Conservation (phyloP, 2,888 invertebrate species). For the Catocala nupta region DNA sequence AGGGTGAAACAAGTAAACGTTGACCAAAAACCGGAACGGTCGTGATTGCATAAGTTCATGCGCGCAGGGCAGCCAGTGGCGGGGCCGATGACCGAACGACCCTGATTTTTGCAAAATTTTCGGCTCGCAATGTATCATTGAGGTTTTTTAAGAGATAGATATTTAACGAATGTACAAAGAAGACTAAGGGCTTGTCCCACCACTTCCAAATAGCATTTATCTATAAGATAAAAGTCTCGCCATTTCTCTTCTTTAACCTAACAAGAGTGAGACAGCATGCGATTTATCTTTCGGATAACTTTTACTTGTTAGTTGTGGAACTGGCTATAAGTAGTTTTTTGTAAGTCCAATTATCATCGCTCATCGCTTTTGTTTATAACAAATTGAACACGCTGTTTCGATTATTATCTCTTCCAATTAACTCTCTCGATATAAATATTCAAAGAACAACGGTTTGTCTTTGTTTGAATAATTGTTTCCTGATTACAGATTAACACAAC, state of each 20-base stretch:
- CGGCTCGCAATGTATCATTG: constrained; percentile 7
- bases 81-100: constrained; percentile 71
- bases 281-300: too few relatives aligned
- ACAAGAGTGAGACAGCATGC: too few relatives aligned
- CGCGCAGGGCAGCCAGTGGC: constrained; percentile 63
- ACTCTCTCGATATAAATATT: constrained; percentile 3
- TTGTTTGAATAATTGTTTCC: constrained; percentile 10
- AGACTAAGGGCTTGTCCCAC: too few relatives aligned
- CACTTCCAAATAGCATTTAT: too few relatives aligned
- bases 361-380: background rate
- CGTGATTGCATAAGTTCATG: constrained; percentile 74
- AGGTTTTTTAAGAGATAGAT: constrained; percentile 7
- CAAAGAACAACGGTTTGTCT: constrained; percentile 8
- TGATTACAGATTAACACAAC: constrained; percentile 10
- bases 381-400: constrained; percentile 10
- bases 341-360: too few relatives aligned
- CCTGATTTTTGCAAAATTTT: constrained; percentile 68
- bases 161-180: background rate
- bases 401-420: constrained; percentile 10
- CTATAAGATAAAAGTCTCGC: too few relatives aligned
- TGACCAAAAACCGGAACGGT: constrained; percentile 68
- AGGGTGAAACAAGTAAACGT: constrained; percentile 53
- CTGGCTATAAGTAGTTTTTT: too few relatives aligned
- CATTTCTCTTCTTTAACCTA: too few relatives aligned
- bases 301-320: too few relatives aligned